Evolutionary conservation across 1,140 invertebrate species (phyloP).

Genomic region (Globodera ellingtonae): DNA sequence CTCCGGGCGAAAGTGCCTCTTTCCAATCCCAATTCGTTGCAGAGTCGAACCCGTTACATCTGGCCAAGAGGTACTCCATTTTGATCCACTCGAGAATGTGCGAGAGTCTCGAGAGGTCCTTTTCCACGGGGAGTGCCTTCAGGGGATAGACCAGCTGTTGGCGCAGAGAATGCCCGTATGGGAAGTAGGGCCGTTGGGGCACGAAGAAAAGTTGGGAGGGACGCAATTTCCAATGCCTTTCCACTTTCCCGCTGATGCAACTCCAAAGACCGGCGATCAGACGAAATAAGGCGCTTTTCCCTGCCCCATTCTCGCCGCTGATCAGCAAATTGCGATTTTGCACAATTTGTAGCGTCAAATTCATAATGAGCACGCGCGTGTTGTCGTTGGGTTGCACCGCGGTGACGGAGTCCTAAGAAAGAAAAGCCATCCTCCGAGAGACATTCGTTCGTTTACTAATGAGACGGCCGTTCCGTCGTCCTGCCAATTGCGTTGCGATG

Average conservation of each 20-base stretch:
- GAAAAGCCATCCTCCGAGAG: neutral
- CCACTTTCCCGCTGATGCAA: slow-evolving; percentile 64
- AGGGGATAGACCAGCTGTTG: slow-evolving; percentile 69
- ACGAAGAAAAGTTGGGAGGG: slow-evolving; percentile 68
- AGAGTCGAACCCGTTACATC: slow-evolving; percentile 68
- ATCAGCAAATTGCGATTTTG: slow-evolving; percentile 69
- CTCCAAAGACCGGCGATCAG: slow-evolving; percentile 71
- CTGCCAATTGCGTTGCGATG: slow-evolving; percentile 25
- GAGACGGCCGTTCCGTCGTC: slow-evolving; percentile 17
- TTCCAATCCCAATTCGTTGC: slow-evolving; percentile 71
- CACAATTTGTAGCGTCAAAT: slow-evolving; percentile 68
- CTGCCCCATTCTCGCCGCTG: slow-evolving; percentile 71
- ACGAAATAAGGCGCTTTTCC: slow-evolving; percentile 72
- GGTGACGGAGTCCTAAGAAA: slow-evolving; percentile 53
- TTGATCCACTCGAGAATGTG: slow-evolving; percentile 67
- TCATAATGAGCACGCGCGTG: slow-evolving; percentile 43
- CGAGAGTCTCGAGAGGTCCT: slow-evolving; percentile 49
- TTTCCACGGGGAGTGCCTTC: slow-evolving; percentile 61
- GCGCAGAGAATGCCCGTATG: slow-evolving; percentile 68
- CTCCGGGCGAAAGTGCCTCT: slow-evolving; percentile 72
- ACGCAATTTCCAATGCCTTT: slow-evolving; percentile 57
- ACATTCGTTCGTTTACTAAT: neutral
- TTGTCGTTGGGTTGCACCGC: slow-evolving; percentile 52
- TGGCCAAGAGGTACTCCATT: slow-evolving; percentile 67
- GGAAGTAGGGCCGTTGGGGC: slow-evolving; percentile 73